phyloP scores from a whole-genome alignment of 1,140 invertebrate genomes.

The Lethocerus indicus region DNA sequence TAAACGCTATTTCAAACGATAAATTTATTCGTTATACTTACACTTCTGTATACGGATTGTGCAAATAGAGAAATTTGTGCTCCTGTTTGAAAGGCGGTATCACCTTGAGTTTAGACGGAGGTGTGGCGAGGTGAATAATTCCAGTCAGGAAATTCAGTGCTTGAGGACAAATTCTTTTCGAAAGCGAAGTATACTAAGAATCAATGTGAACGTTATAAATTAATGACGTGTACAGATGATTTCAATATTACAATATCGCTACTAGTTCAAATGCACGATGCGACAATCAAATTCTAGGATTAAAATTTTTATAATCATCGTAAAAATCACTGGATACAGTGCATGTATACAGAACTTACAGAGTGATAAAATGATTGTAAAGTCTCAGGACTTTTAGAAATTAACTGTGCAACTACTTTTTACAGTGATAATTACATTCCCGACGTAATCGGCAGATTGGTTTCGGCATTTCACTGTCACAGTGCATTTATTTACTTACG shows the following conservation, averaged over 20 bases:
- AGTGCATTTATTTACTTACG: no score
- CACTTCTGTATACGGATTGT: background rate
- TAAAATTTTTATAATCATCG: no score
- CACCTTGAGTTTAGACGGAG: slow-evolving; percentile 5
- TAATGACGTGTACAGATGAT: background rate
- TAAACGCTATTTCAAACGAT: no score
- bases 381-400: no score
- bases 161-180: slow-evolving; percentile 63
- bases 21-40: no score
- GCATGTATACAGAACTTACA: no score
- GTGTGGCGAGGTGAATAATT: slow-evolving; percentile 35
- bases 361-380: no score
- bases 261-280: background rate
- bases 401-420: no score
- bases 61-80: slow-evolving; percentile 32
- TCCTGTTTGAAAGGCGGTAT: slow-evolving; percentile 42
- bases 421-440: no score
- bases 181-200: slow-evolving; percentile 54
- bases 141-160: slow-evolving; percentile 58
- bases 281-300: background rate
- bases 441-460: no score
- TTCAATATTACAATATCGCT: background rate
- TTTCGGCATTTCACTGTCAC: no score
- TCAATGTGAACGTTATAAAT: slow-evolving; percentile 15
- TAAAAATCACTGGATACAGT: no score